A percentile compares a stretch with the other conserved stretches of the same genome.
Evolutionary conservation across 92 coral and sea anemone genomes (phyloP).

Genomic region (Zoanthus sansibaricus): DNA sequence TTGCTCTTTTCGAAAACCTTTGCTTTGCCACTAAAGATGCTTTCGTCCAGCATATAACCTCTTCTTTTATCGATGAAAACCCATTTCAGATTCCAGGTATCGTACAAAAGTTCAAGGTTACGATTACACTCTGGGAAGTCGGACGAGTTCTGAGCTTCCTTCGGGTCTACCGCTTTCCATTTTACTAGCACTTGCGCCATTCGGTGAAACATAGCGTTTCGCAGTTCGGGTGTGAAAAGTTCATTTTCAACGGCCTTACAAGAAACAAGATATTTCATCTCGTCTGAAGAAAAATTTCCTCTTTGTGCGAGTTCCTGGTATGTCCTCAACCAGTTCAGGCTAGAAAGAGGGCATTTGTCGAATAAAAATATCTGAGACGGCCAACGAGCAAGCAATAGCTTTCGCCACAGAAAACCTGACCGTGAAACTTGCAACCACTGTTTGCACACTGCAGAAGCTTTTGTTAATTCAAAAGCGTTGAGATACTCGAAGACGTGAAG

Average conservation of each 20-base stretch:
- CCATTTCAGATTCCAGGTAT: constrained; percentile 93
- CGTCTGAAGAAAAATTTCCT: constrained; percentile 93
- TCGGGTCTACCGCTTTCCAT: constrained; percentile 82
- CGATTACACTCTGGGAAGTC: constrained; percentile 78
- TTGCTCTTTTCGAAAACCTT: constrained; percentile 64
- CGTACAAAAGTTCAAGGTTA: constrained; percentile 90
- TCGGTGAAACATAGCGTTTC: constrained; percentile 82
- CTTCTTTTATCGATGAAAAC: constrained; percentile 92
- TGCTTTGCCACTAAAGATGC: constrained; percentile 70
- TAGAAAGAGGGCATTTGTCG: constrained; percentile 74
- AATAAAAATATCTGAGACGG: constrained; percentile 88
- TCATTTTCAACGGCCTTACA: constrained; percentile 86
- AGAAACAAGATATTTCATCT: constrained; percentile 91
- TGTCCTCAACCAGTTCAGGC: constrained; percentile 81
- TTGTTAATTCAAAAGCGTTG: constrained; percentile 72
- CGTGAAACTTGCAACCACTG: constrained; percentile 86
- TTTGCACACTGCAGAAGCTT: constrained; percentile 74
- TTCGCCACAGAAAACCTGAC: constrained; percentile 85
- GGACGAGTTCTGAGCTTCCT: constrained; percentile 81
- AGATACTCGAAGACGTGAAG: constrained; percentile 91
- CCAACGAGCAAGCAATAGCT: constrained; percentile 83
- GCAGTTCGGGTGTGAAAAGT: constrained; percentile 78
- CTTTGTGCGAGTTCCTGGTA: constrained; percentile 83
- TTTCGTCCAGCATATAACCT: constrained; percentile 87
- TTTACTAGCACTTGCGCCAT: constrained; percentile 83